Percentiles rank a stretch among this genome's conserved stretches.
Evolutionary conservation across 2,113 vertebrate species (phyloP).

Genomic region (Tretioscincus oriximinensis): DNA sequence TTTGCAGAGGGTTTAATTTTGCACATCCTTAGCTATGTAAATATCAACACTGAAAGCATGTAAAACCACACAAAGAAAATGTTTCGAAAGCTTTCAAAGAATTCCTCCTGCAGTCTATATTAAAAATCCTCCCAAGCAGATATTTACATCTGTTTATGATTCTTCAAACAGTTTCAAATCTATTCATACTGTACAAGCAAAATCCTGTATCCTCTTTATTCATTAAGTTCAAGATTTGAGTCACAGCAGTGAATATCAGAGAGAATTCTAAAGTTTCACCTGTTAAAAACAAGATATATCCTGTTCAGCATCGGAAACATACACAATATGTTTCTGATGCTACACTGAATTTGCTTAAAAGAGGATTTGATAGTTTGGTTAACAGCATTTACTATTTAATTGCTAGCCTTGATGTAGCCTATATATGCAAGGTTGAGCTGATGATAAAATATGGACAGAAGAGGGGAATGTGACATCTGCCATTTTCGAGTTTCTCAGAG

Average conservation of each 20-base stretch:
- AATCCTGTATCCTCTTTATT: conserved; percentile 2
- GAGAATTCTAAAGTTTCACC: background rate
- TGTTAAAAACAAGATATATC: no score
- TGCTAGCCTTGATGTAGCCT: background rate
- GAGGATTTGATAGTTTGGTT: background rate
- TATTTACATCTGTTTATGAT: background rate
- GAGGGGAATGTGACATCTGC: no score
- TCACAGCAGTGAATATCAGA: background rate
- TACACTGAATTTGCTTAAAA: background rate
- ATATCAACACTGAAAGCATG: background rate
- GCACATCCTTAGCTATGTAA: no score
- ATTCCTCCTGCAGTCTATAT: background rate
- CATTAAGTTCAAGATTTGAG: background rate
- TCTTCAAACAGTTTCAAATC: background rate
- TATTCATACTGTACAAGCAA: background rate
- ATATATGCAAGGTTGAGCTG: no score
- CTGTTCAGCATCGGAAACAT: background rate
- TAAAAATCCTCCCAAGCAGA: background rate
- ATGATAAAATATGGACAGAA: no score
- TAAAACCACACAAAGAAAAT: background rate
- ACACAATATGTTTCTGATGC: background rate
- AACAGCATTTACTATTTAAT: background rate
- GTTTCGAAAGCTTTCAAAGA: background rate
- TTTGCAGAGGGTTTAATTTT: background rate
- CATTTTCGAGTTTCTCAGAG: no score